Conservation (phyloP, 2,888 invertebrate genomes). For the Spilosoma lubricipeda region DNA sequence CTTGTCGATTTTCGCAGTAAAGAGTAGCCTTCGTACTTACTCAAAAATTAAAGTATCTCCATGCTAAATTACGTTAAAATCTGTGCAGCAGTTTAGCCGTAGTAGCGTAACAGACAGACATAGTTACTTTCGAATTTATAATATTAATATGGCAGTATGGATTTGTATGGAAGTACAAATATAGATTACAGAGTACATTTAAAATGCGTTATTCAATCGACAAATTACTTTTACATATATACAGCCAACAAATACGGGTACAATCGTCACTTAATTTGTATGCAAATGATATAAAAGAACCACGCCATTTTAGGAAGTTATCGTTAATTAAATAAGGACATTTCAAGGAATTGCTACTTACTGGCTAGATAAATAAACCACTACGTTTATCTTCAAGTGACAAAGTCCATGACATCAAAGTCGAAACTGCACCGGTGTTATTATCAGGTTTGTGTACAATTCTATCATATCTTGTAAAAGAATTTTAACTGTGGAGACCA, state of each 20-base stretch:
- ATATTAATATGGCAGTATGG: no score
- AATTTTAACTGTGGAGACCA: not conserved
- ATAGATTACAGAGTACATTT: not conserved
- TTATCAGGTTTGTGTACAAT: slow-evolving; percentile 3
- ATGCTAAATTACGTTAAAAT: no score
- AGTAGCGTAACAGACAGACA: no score
- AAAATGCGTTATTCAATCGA: not conserved
- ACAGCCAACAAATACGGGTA: not conserved
- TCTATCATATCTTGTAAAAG: slow-evolving; percentile 8
- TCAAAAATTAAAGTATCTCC: no score
- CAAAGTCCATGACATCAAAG: slow-evolving; percentile 10
- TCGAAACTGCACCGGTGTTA: not conserved
- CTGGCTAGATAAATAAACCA: slow-evolving; percentile 3
- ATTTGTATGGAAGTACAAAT: no score
- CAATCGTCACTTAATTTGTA: not conserved
- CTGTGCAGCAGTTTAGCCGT: no score
- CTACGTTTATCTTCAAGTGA: slow-evolving; percentile 11
- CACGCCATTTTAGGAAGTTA: not conserved
- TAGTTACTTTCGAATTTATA: no score
- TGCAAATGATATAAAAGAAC: slow-evolving; percentile 4
- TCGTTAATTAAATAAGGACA: not conserved
- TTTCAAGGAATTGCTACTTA: slow-evolving; percentile 7
- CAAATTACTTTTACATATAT: not conserved
- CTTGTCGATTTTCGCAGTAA: no score
- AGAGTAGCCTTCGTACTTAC: no score